phyloP scores from a whole-genome alignment of 37 sponge, comb jelly and placozoan genomes.

The Spongilla lacustris region DNA sequence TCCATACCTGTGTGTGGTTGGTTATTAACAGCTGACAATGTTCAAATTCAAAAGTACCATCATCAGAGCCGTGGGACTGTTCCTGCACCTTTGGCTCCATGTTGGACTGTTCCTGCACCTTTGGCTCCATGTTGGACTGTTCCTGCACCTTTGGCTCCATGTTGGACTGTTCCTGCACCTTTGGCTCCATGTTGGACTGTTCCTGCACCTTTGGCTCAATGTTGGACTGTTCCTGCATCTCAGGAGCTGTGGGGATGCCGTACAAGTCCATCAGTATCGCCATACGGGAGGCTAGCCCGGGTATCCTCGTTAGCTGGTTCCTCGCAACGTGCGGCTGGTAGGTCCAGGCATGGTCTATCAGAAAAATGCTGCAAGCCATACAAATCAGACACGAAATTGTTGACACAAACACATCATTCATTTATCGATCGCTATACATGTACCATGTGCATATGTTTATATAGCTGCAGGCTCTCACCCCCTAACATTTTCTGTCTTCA shows the following conservation, averaged over 20 bases:
- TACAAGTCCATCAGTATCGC: conserved; percentile 59
- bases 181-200: background rate
- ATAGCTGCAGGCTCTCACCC: conserved; percentile 64
- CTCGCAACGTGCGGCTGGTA: conserved; percentile 66
- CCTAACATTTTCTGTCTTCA: conserved; percentile 34
- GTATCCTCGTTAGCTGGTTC: conserved; percentile 62
- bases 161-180: background rate
- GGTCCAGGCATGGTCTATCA: conserved; percentile 96
- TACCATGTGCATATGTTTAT: background rate
- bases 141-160: background rate
- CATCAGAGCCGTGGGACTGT: background rate
- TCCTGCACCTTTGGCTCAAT: background rate
- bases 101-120: conserved; percentile 2
- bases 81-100: background rate
- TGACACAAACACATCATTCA: background rate
- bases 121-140: background rate
- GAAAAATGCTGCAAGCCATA: conserved; percentile 62
- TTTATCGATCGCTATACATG: background rate
- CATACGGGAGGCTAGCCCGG: conserved; percentile 79
- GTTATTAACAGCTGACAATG: background rate
- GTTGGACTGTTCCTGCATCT: background rate
- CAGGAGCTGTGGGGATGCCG: background rate
- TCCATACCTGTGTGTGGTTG: conserved; percentile 1
- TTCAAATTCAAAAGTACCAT: background rate
- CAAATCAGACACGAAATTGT: too few relatives aligned